phyloP scores from a whole-genome alignment of 2,113 vertebrate species.

The Pristiophorus japonicus region DNA sequence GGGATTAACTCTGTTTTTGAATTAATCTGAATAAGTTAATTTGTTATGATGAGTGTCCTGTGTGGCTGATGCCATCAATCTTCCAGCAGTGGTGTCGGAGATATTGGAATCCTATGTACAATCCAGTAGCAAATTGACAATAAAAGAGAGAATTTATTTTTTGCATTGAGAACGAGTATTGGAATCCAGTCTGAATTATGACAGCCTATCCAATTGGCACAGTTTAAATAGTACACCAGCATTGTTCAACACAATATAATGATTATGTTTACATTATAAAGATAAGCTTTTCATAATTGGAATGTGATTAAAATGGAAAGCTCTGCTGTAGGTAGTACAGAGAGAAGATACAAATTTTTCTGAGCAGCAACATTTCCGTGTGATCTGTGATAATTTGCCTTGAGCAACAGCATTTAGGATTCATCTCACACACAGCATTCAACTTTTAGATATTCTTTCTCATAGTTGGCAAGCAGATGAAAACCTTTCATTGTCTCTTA shows the following conservation, averaged over 20 bases:
- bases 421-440: background rate
- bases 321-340: slow-evolving; percentile 1
- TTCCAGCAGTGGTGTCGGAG: background rate
- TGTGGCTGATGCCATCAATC: background rate
- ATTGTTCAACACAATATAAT: slow-evolving; percentile 1
- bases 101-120: background rate
- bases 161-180: background rate
- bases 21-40: background rate
- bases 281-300: slow-evolving; percentile 1
- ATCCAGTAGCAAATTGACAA: background rate
- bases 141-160: background rate
- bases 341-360: background rate
- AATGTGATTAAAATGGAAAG: slow-evolving; percentile 12
- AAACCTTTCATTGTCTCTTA: background rate
- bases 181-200: background rate
- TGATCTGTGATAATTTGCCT: slow-evolving; percentile 10
- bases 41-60: background rate
- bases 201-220: background rate
- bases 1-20: background rate
- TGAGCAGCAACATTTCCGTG: background rate
- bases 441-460: background rate
- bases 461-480: background rate
- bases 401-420: background rate
- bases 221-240: background rate
- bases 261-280: slow-evolving; percentile 32